Percentiles rank a stretch among this genome's conserved stretches.
phyloP scores from a whole-genome alignment of 2,888 invertebrate genomes.

The Belgica antarctica region DNA sequence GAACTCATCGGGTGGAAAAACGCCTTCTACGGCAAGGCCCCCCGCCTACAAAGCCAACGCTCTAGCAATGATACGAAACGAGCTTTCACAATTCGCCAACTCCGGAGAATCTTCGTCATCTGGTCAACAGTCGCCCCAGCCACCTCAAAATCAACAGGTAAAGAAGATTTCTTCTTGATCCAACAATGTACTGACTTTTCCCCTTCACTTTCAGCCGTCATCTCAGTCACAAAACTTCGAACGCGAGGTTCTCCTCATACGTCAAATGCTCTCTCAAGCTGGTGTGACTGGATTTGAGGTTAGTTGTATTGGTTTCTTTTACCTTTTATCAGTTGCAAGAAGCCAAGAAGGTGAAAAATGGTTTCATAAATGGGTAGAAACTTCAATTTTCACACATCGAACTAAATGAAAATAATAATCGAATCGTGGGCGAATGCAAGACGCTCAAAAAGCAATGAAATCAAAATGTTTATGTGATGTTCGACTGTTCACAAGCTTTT shows the following conservation, averaged over 20 bases:
- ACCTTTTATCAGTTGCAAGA: neutral
- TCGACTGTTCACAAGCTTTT: neutral
- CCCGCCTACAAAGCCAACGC: slow-evolving; percentile 56
- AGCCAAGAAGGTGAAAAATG: too few species aligned
- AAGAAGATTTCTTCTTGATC: slow-evolving; percentile 2
- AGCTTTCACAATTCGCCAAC: slow-evolving; percentile 48
- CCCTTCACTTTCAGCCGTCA: neutral
- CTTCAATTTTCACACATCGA: neutral
- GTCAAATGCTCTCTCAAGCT: slow-evolving; percentile 37
- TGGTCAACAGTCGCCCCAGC: slow-evolving; percentile 37
- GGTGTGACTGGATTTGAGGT: slow-evolving; percentile 25
- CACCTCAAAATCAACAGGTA: slow-evolving; percentile 44
- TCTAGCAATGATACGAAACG: slow-evolving; percentile 55
- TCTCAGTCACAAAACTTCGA: slow-evolving; percentile 25
- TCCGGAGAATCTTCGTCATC: slow-evolving; percentile 26
- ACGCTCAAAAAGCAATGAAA: slow-evolving; percentile 5
- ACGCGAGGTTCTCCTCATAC: slow-evolving; percentile 26
- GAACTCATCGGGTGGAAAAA: slow-evolving; percentile 57
- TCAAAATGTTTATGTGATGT: slow-evolving; percentile 17
- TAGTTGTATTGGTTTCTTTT: slow-evolving; percentile 7
- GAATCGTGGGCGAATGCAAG: slow-evolving; percentile 13
- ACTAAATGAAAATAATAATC: too few species aligned
- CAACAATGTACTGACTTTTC: too few species aligned
- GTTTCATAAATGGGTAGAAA: slow-evolving; percentile 4
- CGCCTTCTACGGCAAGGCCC: slow-evolving; percentile 51